Base-by-base conservation (phyloP, 2,113 vertebrate genomes). In the Muntiacus reevesi region DNA sequence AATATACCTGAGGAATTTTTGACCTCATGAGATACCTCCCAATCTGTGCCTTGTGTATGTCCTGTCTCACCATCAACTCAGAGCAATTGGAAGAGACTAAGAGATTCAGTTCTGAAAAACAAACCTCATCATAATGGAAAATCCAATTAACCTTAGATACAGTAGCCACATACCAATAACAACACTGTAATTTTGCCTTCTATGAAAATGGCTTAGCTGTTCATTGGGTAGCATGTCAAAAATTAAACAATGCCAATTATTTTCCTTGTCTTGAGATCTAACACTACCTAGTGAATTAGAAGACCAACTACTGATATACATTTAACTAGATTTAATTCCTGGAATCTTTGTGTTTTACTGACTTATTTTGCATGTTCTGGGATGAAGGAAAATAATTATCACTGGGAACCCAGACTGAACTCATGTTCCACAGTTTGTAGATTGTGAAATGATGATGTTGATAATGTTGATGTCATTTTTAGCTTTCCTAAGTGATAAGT, bases 121-220 rank as follows among this genome's bases (percentile, higher is more conserved):
- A 93, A 92, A 45, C 64, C 50, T 52, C 96, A 93, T 97, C 81
- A 71, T 93, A 98, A 97, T 93, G 93, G 95, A 97, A 98, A 98
- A 98, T 97, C 45, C 60, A 95, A 98, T 89, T 94, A 98, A 85
- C 47, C 92, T 74, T 52, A 78, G 91, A 76, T 45, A 74, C n/a
- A 86, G 83, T 71, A 82, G 87, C 94, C 3, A 3, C 89, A 79
- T 89, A 57, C 79, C 86, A 95, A 84, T 55, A 94, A 40, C 60
- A 97, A 54, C 82, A 21, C 30, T 90, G 47, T 67, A 81, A 91
- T 91, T 97, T 94, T 89, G 89, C 52, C 67, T 45, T 95, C 87
- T 54, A 7, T 90, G 82, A 96, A 98, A 90, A 86, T 91, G 81
- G 23, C 1, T 98, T 97, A 98, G 64, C 27, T 97, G 91, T 92